Conservation (phyloP, 2,888 invertebrate species). For the Plemyria rubiginata region DNA sequence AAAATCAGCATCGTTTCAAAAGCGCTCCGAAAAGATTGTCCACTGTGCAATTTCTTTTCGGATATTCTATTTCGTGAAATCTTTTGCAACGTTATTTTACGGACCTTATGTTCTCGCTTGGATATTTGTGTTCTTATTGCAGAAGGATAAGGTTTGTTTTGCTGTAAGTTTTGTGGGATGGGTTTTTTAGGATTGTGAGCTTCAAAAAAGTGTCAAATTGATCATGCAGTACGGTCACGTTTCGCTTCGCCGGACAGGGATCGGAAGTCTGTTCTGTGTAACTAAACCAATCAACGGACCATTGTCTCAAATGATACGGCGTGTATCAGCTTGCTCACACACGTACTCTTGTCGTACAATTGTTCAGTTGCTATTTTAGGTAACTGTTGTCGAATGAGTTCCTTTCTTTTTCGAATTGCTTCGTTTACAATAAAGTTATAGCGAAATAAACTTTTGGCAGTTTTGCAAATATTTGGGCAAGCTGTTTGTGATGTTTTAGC, state of each 20-base stretch:
- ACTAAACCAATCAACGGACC: slow-evolving; percentile 77
- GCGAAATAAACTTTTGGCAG: neutral
- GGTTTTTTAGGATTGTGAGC: slow-evolving; percentile 42
- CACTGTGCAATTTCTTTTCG: slow-evolving; percentile 43
- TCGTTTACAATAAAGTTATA: neutral
- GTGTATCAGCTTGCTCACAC: slow-evolving; percentile 55
- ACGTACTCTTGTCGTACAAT: slow-evolving; percentile 35
- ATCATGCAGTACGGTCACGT: slow-evolving; percentile 71
- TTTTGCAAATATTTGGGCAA: neutral
- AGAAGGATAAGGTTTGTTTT: slow-evolving; percentile 26
- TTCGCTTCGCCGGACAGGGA: slow-evolving; percentile 54
- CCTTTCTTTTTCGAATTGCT: neutral
- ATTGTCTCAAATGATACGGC: slow-evolving; percentile 70
- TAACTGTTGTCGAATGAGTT: neutral
- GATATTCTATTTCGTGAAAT: slow-evolving; percentile 33
- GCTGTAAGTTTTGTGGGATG: slow-evolving; percentile 7
- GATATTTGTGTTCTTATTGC: slow-evolving; percentile 10
- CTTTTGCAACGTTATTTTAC: slow-evolving; percentile 20
- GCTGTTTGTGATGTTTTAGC: too few species aligned
- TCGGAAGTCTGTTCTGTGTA: slow-evolving; percentile 72
- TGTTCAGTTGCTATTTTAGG: slow-evolving; percentile 6
- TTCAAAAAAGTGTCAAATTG: slow-evolving; percentile 67
- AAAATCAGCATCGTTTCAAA: slow-evolving; percentile 35
- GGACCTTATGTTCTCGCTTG: neutral
- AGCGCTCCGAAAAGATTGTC: slow-evolving; percentile 40